Base-by-base conservation (phyloP, 1,140 invertebrate species). In the Drosophila hydei region DNA sequence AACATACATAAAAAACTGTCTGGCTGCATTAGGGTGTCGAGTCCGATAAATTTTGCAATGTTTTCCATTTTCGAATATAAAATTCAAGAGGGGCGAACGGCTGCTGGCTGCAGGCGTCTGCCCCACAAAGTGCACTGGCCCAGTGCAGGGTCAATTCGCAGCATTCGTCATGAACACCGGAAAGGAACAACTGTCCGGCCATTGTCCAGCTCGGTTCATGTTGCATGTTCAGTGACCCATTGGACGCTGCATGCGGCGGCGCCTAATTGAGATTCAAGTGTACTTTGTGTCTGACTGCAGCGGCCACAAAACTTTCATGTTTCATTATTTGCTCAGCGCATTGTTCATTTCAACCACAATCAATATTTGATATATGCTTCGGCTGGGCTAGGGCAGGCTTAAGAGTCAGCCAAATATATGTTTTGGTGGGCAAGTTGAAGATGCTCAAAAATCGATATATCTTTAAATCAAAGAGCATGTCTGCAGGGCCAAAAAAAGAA, bases 221-320 rank as follows among this genome's bases (percentile, higher is more conserved):
- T 42, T 18, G 16, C 43, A 62, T 60, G 59, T 56, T 60, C 42
- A 33, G 8, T 75, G 70, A 75, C 75, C 78, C 78, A 77, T 69
- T 70, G 70, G 63, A 59, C 33, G 38, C 25, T 18, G 36, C 18
- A 62, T 52, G 75, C 59, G 71, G 75, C 59, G 71, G 73, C 50
- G 77, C 63, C 80, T 77, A 87, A 88, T 85, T 85, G 77, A 87
- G 70, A 88, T 72, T 85, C 83, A 81, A 85, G 81, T 81, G 81
- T 62, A 73, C 69, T 83, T 63, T 64, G 27, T 40, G 60, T 56
- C 38, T 59, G 56, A 52, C 58, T 23, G 47, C 42, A 63, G 45
- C 38, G 81, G 11, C 21, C 48, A 43, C 40, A 64, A 65, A 14
- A 40, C 25, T 27, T 40, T 47, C n/a, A n/a, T 51, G 47, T 58